These are phyloP conservation scores for Dyspetes luteomarginatus DNA, from an alignment of 2,888 invertebrate species.

Conservation along the genomic window DNA sequence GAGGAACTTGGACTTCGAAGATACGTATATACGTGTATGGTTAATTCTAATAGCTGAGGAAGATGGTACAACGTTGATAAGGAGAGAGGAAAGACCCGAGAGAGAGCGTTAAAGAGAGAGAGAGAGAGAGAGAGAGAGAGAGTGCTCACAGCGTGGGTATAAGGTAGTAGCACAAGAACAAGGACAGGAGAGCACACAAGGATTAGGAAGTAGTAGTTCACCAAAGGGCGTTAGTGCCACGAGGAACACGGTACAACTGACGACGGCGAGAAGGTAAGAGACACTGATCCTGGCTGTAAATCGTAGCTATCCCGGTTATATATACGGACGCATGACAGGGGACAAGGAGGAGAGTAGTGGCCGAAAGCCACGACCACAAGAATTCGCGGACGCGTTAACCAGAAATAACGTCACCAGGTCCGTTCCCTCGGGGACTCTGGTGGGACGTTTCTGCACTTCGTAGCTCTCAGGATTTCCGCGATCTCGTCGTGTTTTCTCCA, in stretches of 20 bases:
- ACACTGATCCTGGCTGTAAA: conserved; percentile 74
- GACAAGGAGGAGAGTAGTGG: conserved; percentile 19
- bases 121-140: conserved; percentile 33
- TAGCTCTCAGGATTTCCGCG: conserved; percentile 41
- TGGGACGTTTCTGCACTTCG: conserved; percentile 50
- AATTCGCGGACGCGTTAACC: conserved; percentile 72
- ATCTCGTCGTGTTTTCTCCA: conserved; percentile 15
- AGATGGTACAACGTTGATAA: conserved; percentile 42
- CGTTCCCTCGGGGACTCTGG: conserved; percentile 54
- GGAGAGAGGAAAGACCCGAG: conserved; percentile 16
- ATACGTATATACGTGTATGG: conserved; percentile 18
- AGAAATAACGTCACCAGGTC: conserved; percentile 69
- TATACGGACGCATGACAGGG: background rate
- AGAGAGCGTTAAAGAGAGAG: conserved; percentile 3
- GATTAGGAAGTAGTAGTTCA: conserved; percentile 70
- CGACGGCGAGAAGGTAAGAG: conserved; percentile 65
- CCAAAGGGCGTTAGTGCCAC: conserved; percentile 52
- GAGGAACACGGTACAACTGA: conserved; percentile 64
- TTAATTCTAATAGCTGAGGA: conserved; percentile 43
- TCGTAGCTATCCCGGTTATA: conserved; percentile 66
- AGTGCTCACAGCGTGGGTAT: conserved; percentile 15
- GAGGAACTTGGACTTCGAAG: conserved; percentile 42
- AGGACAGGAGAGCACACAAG: conserved; percentile 62
- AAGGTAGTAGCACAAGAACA: conserved; percentile 23
- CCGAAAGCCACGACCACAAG: conserved; percentile 67